Percentiles rank a stretch among this genome's conserved stretches.
Evolutionary conservation across 2,888 invertebrate species (phyloP).

Genomic region (Cerastoderma edule): DNA sequence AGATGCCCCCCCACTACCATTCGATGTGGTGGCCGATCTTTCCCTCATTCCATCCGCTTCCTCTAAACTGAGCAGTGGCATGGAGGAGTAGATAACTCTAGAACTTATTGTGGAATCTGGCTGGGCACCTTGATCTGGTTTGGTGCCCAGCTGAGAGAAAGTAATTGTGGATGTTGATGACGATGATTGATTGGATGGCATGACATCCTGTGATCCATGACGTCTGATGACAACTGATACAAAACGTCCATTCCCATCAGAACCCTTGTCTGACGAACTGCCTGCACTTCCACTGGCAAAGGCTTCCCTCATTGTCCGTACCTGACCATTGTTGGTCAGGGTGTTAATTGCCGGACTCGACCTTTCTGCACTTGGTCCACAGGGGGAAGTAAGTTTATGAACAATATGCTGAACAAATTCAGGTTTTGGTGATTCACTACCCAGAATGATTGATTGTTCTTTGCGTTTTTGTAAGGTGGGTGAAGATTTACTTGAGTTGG

Average conservation of each 20-base stretch:
- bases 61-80: constrained; percentile 71
- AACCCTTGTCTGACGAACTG: constrained; percentile 33
- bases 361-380: constrained; percentile 64
- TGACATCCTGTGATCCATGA: constrained; percentile 49
- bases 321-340: constrained; percentile 75
- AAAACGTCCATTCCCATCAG: constrained; percentile 56
- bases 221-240: constrained; percentile 35
- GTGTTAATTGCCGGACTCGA: constrained; percentile 67
- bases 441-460: constrained; percentile 47
- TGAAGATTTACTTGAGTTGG: constrained; percentile 70
- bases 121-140: constrained; percentile 50
- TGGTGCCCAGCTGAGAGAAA: constrained; percentile 55
- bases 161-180: constrained; percentile 66
- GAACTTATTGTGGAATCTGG: constrained; percentile 70
- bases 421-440: constrained; percentile 70
- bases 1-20: constrained; percentile 27
- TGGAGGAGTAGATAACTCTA: constrained; percentile 69
- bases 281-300: constrained; percentile 61
- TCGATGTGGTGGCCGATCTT: constrained; percentile 65
- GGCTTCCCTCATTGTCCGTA: constrained; percentile 70
- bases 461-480: constrained; percentile 38
- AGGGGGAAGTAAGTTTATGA: constrained; percentile 71
- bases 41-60: constrained; percentile 64
- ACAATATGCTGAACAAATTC: constrained; percentile 76
- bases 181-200: constrained; percentile 56